A percentile compares a stretch with the other conserved stretches of the same genome.
These are phyloP conservation scores for Pygoscelis antarcticus DNA, from an alignment of 2,113 vertebrate genomes.

Conservation along the genomic window DNA sequence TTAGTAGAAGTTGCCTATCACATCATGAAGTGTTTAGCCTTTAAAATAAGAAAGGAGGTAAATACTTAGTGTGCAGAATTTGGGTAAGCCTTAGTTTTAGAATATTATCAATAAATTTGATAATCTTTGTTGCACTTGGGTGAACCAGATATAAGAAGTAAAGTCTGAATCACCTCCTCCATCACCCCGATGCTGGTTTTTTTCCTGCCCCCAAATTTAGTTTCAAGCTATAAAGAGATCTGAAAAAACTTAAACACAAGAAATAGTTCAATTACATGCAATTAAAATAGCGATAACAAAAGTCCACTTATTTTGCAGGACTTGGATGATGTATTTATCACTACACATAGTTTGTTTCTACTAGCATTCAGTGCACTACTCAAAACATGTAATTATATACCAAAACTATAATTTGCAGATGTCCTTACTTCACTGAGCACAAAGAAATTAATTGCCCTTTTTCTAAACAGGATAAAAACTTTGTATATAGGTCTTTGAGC, in stretches of 20 bases:
- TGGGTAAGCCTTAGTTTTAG: neutral
- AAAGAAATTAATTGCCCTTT: slow-evolving; percentile 48
- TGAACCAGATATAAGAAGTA: neutral
- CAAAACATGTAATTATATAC: slow-evolving; percentile 56
- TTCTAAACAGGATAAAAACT: slow-evolving; percentile 13
- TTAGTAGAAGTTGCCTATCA: neutral
- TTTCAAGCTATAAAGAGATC: neutral
- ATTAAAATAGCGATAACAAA: neutral
- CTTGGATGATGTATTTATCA: neutral
- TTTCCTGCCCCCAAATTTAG: neutral
- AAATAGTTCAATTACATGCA: neutral
- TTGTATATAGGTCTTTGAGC: neutral
- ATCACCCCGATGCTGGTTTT: rapidly evolving
- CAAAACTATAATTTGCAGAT: slow-evolving; percentile 55
- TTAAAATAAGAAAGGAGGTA: neutral
- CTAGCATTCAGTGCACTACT: neutral
- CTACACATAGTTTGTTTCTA: neutral
- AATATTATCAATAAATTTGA: neutral
- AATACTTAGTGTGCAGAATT: neutral
- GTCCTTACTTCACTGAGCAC: slow-evolving; percentile 32
- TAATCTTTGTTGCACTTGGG: neutral
- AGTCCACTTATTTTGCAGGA: neutral
- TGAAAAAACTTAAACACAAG: neutral
- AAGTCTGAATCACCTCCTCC: neutral
- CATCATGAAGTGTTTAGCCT: neutral